A percentile compares a stretch with the other conserved stretches of the same genome.
Evolutionary conservation across 1,140 invertebrate genomes (phyloP).

Genomic region (Helicoverpa zea): DNA sequence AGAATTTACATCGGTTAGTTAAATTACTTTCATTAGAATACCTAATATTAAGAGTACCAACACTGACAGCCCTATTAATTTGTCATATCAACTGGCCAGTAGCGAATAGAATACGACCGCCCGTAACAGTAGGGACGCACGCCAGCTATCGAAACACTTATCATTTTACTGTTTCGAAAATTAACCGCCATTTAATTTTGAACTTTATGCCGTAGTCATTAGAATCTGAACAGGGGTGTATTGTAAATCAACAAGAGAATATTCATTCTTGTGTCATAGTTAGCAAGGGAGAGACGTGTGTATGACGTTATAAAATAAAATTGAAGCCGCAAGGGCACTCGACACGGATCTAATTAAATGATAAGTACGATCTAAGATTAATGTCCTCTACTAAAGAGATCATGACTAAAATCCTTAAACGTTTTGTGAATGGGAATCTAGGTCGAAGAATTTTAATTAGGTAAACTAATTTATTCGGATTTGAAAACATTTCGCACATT

Average conservation of each 20-base stretch:
- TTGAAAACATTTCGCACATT: not conserved
- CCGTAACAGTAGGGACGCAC: slow-evolving; percentile 73
- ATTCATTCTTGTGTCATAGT: slow-evolving; percentile 67
- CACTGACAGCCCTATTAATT: slow-evolving; percentile 77
- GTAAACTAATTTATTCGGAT: slow-evolving; percentile 19
- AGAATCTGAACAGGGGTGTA: slow-evolving; percentile 37
- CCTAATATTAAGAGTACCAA: not conserved
- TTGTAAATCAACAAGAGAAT: slow-evolving; percentile 38
- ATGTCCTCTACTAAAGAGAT: slow-evolving; percentile 77
- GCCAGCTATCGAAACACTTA: slow-evolving; percentile 63
- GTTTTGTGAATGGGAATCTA: slow-evolving; percentile 45
- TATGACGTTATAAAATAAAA: slow-evolving; percentile 87
- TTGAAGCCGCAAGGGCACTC: slow-evolving; percentile 84
- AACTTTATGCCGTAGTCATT: slow-evolving; percentile 58
- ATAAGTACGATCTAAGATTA: slow-evolving; percentile 85
- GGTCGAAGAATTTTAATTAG: slow-evolving; percentile 38
- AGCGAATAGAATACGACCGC: slow-evolving; percentile 74
- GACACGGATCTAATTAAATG: slow-evolving; percentile 85
- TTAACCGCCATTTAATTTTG: slow-evolving; percentile 54
- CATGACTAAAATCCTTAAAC: slow-evolving; percentile 69
- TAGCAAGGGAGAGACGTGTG: slow-evolving; percentile 80
- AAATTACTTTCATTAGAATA: not conserved
- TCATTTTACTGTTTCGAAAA: slow-evolving; percentile 56
- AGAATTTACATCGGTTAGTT: not conserved
- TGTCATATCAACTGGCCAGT: slow-evolving; percentile 78